Base-by-base conservation (phyloP, 2,888 invertebrate species). In the Camptogramma bilineatum region DNA sequence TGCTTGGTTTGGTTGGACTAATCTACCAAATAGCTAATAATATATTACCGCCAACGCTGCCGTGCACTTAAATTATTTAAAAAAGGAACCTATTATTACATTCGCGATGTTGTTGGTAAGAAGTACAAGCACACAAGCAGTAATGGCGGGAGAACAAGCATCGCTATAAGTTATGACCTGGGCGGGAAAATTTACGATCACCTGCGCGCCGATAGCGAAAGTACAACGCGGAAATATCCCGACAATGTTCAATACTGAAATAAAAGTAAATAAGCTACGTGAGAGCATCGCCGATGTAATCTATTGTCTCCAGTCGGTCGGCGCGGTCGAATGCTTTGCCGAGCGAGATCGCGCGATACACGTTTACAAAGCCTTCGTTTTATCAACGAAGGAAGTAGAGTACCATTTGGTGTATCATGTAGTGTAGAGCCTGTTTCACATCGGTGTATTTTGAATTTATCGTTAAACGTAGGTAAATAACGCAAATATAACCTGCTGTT, bases 121-220 rank as follows among this genome's bases (percentile, higher is more conserved):
- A 13, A 68, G 64, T 68, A 61, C 59, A 61, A 19, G 52, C 64
- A 50, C 66, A 61, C 59, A 61, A 19, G 52, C 64, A 50, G 71
- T 76, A 79, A 78, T 77, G 69, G 73, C 69, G 68, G 72, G 56
- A 66, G 61, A 76, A 59, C 58, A 62, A 60, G 58, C 68, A 66
- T 59, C 66, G 61, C 47, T n/a, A 55, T 69, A 71, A 71, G 69
- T 73, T 70, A 73, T 69, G 56, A 65, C 60, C 55, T 61, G 60
- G 68, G 69, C 73, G 70, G 68, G 77, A 74, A 81, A 78, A 84
- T 83, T 81, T 83, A 85, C 78, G 80, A 76, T 63, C 69, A 57
- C 60, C 55, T 53, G 54, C 34, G 44, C 44, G 57, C 61, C 69
- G 75, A 80, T 77, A 79, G 80, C 72, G 76, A 83, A 81, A 80